Percentiles rank a stretch among this genome's conserved stretches.
phyloP scores from a whole-genome alignment of 2,797 vertebrate species.

The Botia kubotai region DNA sequence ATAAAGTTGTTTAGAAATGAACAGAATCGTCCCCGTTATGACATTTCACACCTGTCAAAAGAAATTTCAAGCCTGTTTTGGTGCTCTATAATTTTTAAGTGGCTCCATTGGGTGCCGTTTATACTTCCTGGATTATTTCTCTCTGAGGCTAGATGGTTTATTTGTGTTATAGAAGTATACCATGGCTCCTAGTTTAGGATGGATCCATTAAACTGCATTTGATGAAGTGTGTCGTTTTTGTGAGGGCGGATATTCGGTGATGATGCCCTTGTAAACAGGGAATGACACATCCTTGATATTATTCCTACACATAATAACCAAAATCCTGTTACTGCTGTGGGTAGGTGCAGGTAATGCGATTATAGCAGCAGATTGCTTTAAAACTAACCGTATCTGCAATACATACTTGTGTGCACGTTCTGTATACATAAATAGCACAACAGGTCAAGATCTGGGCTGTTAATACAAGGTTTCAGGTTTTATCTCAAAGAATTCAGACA shows the following conservation, averaged over 20 bases:
- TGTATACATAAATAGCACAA: conserved; percentile 16
- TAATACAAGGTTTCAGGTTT: conserved; percentile 10
- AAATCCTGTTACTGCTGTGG: conserved; percentile 61
- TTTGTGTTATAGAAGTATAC: conserved; percentile 65
- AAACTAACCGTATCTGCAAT: conserved; percentile 41
- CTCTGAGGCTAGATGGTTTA: conserved; percentile 60
- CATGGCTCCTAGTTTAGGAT: conserved; percentile 50
- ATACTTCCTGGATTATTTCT: conserved; percentile 48
- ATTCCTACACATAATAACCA: conserved; percentile 59
- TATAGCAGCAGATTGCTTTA: conserved; percentile 53
- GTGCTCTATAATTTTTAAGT: conserved; percentile 71
- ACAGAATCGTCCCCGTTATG: not conserved
- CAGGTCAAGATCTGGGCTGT: not conserved
- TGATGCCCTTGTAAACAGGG: conserved; percentile 58
- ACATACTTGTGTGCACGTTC: conserved; percentile 61
- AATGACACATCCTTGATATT: conserved; percentile 62
- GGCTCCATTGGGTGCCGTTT: conserved; percentile 53
- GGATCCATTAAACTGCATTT: conserved; percentile 52
- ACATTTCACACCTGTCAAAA: conserved; percentile 63
- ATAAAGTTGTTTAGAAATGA: not conserved
- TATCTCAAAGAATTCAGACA: not conserved
- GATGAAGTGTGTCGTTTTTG: conserved; percentile 61
- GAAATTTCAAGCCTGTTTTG: conserved; percentile 62
- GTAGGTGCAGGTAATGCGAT: conserved; percentile 62
- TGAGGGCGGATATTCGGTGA: conserved; percentile 56